Conservation (phyloP, 2,888 invertebrate genomes). For the Hydroisotoma schaefferi region DNA sequence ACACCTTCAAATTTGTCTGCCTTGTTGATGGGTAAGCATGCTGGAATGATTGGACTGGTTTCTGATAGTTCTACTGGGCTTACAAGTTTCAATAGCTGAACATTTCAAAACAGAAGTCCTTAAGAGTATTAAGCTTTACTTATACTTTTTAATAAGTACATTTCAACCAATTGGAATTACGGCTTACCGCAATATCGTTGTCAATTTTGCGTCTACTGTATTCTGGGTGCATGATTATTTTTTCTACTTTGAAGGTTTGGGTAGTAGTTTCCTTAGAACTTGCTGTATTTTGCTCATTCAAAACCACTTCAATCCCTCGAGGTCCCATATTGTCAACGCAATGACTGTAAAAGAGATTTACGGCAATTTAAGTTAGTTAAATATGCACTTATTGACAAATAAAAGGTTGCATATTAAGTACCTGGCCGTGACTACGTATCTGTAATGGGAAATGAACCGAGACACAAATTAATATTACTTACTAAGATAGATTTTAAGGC, state of each 20-base stretch:
- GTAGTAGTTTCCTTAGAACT: conserved; percentile 8
- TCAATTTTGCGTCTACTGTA: conserved; percentile 31
- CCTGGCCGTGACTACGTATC: too few species aligned
- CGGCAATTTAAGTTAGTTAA: background rate
- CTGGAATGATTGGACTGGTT: conserved; percentile 29
- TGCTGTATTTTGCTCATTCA: conserved; percentile 39
- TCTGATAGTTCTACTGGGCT: background rate
- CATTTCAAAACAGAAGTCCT: conserved; percentile 2
- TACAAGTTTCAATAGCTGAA: background rate
- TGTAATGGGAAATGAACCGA: too few species aligned
- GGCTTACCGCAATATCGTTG: conserved; percentile 42
- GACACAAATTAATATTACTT: too few species aligned
- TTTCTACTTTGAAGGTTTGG: conserved; percentile 22
- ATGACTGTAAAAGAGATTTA: too few species aligned
- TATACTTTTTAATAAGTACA: background rate
- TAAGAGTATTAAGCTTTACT: background rate
- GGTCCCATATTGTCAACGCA: conserved; percentile 18
- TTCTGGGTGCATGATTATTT: conserved; percentile 35
- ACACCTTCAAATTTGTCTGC: conserved; percentile 30
- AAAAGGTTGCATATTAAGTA: too few species aligned
- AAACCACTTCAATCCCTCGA: conserved; percentile 35
- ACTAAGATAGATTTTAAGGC: too few species aligned
- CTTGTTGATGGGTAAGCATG: conserved; percentile 40
- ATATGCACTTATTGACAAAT: background rate
- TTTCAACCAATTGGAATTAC: background rate